Conservation (phyloP, 2,888 invertebrate species). For the Heteromurus nitidus region DNA sequence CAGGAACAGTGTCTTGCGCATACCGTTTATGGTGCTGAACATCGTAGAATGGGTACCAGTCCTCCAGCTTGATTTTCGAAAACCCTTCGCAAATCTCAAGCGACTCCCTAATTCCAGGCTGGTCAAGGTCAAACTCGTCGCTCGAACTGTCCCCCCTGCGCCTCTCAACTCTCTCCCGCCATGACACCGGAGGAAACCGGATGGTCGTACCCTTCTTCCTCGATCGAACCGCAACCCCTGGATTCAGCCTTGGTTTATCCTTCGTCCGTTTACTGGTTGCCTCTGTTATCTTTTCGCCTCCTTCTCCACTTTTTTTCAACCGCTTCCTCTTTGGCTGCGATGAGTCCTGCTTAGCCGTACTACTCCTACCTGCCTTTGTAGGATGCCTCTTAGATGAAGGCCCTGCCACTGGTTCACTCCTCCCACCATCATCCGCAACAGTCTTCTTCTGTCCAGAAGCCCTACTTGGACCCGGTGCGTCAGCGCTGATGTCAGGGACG, state of each 20-base stretch:
- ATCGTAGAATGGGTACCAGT: constrained; percentile 56
- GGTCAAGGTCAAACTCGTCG: background rate
- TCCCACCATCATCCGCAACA: no score
- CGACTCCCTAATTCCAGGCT: constrained; percentile 27
- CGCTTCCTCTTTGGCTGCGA: no score
- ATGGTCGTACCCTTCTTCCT: no score
- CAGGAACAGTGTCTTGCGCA: constrained; percentile 3
- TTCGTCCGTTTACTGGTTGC: background rate
- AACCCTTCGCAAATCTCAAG: constrained; percentile 53
- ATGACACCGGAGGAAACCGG: background rate
- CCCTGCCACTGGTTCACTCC: no score
- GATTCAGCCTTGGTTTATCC: background rate
- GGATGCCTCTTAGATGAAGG: no score
- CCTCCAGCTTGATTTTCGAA: constrained; percentile 53
- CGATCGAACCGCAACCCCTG: background rate
- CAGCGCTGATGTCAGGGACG: no score
- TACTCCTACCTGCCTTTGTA: no score
- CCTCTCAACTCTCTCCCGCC: no score
- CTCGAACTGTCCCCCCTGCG: background rate
- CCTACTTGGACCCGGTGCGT: no score
- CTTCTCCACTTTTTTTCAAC: background rate
- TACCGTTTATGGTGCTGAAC: constrained; percentile 27
- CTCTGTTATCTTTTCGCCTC: background rate
- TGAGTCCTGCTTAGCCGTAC: no score
- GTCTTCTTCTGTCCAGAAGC: no score